Evolutionary conservation across 2,888 invertebrate genomes (phyloP), one percentile per base, ranked within the genome.

Genomic region (Drepana falcataria): DNA sequence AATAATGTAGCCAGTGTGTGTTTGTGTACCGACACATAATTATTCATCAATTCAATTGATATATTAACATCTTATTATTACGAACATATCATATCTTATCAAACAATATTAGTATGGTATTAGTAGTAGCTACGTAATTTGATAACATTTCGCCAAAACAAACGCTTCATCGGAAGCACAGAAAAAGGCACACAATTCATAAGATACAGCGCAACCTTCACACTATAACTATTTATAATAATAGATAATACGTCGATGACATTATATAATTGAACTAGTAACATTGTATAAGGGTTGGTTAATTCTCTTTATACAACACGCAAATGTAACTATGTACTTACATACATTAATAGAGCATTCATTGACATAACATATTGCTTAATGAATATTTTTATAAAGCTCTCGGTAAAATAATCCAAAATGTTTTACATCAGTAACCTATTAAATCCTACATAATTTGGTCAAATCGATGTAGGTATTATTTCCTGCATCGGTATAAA

Each of bases 161-260:
- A 85, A 70, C 65, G 83, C 84, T 79, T 77, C 82, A 55, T 65
- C 60, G 67, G 79, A 85, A 84, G 84, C 85, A 80, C 75, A 67
- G 75, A 78, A 21, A 85, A 88, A 89, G 90, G 89, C 89, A 89
- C 89, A 69, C 77, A 88, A 87, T 88, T 90, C 90, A 90, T 90
- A 90, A 90, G 90, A 89, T 78, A 78, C 70, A 85, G 84, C 83
- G 78, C 75, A 71, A 63, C 73, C 66, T 75, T 66, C 61, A 70
- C 60, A 67, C 68, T 67, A 61, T 37, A 71, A 64, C 68, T 64
- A 72, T 60, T 63, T 59, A 55, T 59, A 62, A 54, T 53, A 49
- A 61, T 58, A 56, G 54, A 53, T 62, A 58, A 64, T 62, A 62
- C 37, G 5, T 48, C 37, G 37, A 6, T 49, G n/a, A 35, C 9